Evolutionary conservation across 2,888 invertebrate species (phyloP), one percentile per base, ranked within the genome.

Genomic region (Nephrocerus scutellatus): DNA sequence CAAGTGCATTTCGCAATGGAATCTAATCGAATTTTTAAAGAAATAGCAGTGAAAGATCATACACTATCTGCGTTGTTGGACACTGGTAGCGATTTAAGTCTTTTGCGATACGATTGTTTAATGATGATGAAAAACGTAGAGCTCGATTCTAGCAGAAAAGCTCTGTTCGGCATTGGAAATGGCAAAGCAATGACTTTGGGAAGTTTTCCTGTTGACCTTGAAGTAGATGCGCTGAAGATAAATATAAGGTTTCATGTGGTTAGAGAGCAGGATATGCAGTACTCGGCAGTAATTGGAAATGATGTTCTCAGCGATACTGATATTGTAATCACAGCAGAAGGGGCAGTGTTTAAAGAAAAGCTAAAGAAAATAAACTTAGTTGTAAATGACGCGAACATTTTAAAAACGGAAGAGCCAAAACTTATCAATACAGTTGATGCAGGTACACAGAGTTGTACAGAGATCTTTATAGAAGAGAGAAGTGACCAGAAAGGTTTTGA

Each of bases 261-360:
- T 2, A 18, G 29, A 2, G 43, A 35, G 13, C 7, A 21, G 15
- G 46, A 44, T 22, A 43, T 46, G 12, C 21, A 29, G 12, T 46
- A 39, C 22, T 25, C 41, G 0, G 41, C 41, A 4, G 30, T 49
- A n/a, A 22, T 47, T 6, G 47, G 47, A 4, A 49, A 40, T 23
- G 39, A 41, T 15, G 22, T 49, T 2, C 23, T 45, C 3, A 39
- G 16, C 3, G 38, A 37, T 7, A 44, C 44, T 1, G 38, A 46
- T 25, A 12, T 46, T 5, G 14, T 35, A 8, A 34, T 49, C 7
- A 32, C 29, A 6, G 22, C 30, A 6, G 39, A 41, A 3, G 43
- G 38, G 2, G 42, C 44, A 21, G 22, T 15, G 21, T 43, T 43
- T 24, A 29, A 8, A 8, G 23, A 23, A 15, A 46, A 43, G n/a